A percentile compares a stretch with the other conserved stretches of the same genome.
phyloP scores from a whole-genome alignment of 1,140 invertebrate genomes.

The Drusus annulatus region DNA sequence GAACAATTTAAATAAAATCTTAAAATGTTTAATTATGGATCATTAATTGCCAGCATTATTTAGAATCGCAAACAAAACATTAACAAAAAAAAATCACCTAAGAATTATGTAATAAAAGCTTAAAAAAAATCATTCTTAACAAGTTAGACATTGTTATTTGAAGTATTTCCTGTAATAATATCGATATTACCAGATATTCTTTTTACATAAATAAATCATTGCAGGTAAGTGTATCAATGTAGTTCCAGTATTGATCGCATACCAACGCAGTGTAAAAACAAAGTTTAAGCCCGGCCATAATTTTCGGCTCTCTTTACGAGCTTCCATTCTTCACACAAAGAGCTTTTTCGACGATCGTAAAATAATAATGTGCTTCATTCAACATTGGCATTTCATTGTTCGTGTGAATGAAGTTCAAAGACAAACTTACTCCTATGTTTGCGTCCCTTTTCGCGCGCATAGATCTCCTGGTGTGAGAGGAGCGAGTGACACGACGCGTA shows the following conservation, averaged over 20 bases:
- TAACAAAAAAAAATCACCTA: too few relatives aligned
- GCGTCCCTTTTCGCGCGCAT: slow-evolving; percentile 14
- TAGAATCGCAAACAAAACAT: too few relatives aligned
- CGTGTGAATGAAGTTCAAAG: slow-evolving; percentile 30
- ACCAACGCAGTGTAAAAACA: slow-evolving; percentile 12
- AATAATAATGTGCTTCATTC: slow-evolving; percentile 51
- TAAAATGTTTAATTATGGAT: too few relatives aligned
- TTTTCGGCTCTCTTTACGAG: slow-evolving; percentile 29
- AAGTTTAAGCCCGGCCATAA: slow-evolving; percentile 2
- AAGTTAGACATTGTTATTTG: too few relatives aligned
- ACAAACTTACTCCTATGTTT: slow-evolving; percentile 7
- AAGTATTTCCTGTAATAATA: neutral
- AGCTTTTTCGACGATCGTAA: slow-evolving; percentile 45
- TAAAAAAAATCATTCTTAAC: too few relatives aligned
- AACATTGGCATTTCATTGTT: slow-evolving; percentile 52
- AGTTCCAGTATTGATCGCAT: neutral
- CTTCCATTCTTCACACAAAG: slow-evolving; percentile 30
- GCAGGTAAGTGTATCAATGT: too few relatives aligned
- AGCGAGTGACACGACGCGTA: neutral
- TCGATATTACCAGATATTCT: neutral
- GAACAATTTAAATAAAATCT: too few relatives aligned
- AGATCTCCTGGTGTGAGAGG: neutral
- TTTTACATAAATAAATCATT: neutral
- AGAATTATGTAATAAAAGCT: too few relatives aligned
- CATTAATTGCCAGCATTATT: too few relatives aligned